A percentile compares a stretch with the other conserved stretches of the same genome.
phyloP scores from a whole-genome alignment of 2,113 vertebrate species.

The Pao palembangensis region DNA sequence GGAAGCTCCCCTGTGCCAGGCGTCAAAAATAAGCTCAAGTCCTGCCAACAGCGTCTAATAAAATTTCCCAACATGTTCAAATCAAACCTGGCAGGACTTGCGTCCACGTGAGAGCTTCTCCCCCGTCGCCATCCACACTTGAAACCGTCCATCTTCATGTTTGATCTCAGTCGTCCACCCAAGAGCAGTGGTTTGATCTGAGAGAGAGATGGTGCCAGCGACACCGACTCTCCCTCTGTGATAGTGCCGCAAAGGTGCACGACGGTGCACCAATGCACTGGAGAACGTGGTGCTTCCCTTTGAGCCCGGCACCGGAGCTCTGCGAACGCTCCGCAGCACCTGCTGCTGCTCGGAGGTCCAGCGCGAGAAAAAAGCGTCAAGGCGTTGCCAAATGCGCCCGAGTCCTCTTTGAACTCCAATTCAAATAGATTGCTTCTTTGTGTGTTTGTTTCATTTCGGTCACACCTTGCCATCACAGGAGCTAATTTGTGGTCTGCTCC shows the following conservation, averaged over 20 bases:
- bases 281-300: slow-evolving; percentile 48
- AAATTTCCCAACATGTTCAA: slow-evolving; percentile 51
- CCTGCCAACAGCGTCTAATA: slow-evolving; percentile 40
- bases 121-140: slow-evolving; percentile 38
- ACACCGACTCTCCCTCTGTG: slow-evolving; percentile 54
- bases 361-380: slow-evolving; percentile 61
- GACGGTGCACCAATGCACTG: slow-evolving; percentile 47
- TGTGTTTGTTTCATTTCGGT: slow-evolving; percentile 75
- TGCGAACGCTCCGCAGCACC: slow-evolving; percentile 57
- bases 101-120: slow-evolving; percentile 41
- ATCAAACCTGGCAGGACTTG: slow-evolving; percentile 58
- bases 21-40: slow-evolving; percentile 42
- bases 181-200: slow-evolving; percentile 72
- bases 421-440: slow-evolving; percentile 73
- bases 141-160: slow-evolving; percentile 59
- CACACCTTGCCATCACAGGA: slow-evolving; percentile 74
- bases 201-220: slow-evolving; percentile 61
- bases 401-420: slow-evolving; percentile 73
- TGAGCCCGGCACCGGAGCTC: slow-evolving; percentile 44
- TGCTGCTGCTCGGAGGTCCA: slow-evolving; percentile 67
- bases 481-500: slow-evolving; percentile 73
- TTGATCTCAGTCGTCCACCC: slow-evolving; percentile 62
- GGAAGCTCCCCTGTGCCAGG: slow-evolving; percentile 25
- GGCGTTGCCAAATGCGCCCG: slow-evolving; percentile 46
- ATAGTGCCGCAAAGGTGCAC: slow-evolving; percentile 51